These are phyloP conservation scores for Phoeniculus purpureus DNA, from an alignment of 2,797 vertebrate species.

Conservation along the genomic window DNA sequence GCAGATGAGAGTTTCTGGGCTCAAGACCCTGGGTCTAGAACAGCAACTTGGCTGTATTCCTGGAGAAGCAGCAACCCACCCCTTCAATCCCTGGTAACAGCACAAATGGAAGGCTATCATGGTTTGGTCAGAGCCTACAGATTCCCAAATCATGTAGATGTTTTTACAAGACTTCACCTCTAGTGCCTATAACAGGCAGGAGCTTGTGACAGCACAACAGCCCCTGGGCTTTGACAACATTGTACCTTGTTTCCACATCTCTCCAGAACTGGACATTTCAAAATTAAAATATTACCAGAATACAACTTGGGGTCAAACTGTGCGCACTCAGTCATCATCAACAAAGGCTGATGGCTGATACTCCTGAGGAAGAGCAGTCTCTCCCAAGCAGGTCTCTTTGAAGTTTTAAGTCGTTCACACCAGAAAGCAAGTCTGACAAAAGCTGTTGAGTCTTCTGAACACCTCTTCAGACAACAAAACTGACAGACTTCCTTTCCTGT, in stretches of 20 bases:
- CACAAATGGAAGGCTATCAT: neutral
- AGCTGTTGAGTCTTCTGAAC: constrained; percentile 60
- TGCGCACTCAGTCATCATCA: neutral
- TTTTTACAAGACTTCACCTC: neutral
- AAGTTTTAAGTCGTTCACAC: constrained; percentile 62
- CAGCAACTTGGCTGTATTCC: rapidly evolving
- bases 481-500: constrained; percentile 62
- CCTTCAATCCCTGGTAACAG: neutral
- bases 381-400: constrained; percentile 61
- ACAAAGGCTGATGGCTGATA: neutral
- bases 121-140: neutral
- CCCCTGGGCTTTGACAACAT: neutral
- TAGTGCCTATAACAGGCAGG: neutral
- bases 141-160: neutral
- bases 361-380: neutral
- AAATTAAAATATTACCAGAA: neutral
- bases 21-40: neutral
- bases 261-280: neutral
- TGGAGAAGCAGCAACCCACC: neutral
- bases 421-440: constrained; percentile 64
- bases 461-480: constrained; percentile 60
- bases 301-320: neutral
- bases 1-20: neutral
- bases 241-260: neutral
- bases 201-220: neutral